Conservation (phyloP, 2,797 vertebrate species). For the Amblyraja radiata region DNA sequence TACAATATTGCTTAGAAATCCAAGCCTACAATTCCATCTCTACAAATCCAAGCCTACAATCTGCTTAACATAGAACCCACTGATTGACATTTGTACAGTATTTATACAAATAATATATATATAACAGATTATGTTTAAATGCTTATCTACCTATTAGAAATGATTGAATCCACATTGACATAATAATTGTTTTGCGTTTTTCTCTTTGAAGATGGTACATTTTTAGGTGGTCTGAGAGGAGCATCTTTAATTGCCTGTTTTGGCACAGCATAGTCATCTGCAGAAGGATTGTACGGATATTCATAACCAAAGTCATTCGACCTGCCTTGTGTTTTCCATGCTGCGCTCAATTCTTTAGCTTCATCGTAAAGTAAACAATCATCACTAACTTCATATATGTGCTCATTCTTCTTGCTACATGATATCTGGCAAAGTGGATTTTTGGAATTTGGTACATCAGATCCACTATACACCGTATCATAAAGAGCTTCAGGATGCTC, state of each 20-base stretch:
- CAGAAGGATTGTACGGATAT: conserved; percentile 28
- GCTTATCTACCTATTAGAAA: not conserved
- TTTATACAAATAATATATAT: not conserved
- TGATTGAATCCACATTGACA: conserved; percentile 23
- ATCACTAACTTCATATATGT: not conserved
- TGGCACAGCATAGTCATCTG: conserved; percentile 31
- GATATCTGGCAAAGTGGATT: not conserved
- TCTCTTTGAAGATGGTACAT: not conserved
- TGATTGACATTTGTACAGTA: not conserved
- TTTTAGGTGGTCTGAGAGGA: conserved; percentile 30
- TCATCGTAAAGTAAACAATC: conserved; percentile 27
- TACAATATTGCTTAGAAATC: too few relatives aligned
- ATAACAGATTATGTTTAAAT: not conserved
- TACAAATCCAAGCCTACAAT: not conserved
- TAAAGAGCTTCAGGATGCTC: conserved; percentile 15
- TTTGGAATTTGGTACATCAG: not conserved
- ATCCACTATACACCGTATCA: conserved; percentile 6
- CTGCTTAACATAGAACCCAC: not conserved
- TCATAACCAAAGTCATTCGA: conserved; percentile 34
- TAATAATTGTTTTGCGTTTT: conserved; percentile 17
- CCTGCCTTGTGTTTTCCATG: conserved; percentile 34
- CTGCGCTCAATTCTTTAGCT: conserved; percentile 22
- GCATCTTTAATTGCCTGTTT: not conserved
- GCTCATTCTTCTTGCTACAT: not conserved
- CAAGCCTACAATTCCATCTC: too few relatives aligned